Percentiles rank a stretch among this genome's conserved stretches.
Conservation (phyloP, 1,140 invertebrate genomes). For the Camponotus floridanus region DNA sequence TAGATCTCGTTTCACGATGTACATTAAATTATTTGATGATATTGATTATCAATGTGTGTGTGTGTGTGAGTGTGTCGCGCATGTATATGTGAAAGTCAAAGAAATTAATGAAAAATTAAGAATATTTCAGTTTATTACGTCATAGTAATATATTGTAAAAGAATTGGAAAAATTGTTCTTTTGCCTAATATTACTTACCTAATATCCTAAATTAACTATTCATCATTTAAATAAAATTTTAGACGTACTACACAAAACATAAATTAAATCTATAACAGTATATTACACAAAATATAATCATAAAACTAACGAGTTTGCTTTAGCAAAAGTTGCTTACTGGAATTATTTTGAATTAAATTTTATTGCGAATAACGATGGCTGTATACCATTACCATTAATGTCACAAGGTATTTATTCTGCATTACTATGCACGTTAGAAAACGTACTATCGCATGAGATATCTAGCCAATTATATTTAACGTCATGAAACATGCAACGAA, state of each 20-base stretch:
- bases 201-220: constrained; percentile 2
- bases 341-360: neutral
- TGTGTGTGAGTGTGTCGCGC: no score
- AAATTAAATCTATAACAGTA: neutral
- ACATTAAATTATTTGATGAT: neutral
- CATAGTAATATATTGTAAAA: neutral
- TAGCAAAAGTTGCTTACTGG: neutral
- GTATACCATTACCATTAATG: neutral
- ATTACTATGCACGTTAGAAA: constrained; percentile 1
- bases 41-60: neutral
- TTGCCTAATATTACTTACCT: neutral
- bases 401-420: neutral
- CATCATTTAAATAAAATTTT: neutral
- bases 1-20: constrained; percentile 18
- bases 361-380: neutral
- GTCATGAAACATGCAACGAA: constrained; percentile 4
- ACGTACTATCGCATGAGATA: neutral
- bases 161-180: neutral
- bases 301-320: neutral
- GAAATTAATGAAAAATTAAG: neutral
- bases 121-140: neutral
- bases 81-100: neutral
- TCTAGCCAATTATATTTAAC: neutral
- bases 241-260: neutral
- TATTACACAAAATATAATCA: neutral